These are phyloP conservation scores for Epizoanthus rinbou DNA, from an alignment of 92 coral and sea anemone genomes.

Conservation along the genomic window DNA sequence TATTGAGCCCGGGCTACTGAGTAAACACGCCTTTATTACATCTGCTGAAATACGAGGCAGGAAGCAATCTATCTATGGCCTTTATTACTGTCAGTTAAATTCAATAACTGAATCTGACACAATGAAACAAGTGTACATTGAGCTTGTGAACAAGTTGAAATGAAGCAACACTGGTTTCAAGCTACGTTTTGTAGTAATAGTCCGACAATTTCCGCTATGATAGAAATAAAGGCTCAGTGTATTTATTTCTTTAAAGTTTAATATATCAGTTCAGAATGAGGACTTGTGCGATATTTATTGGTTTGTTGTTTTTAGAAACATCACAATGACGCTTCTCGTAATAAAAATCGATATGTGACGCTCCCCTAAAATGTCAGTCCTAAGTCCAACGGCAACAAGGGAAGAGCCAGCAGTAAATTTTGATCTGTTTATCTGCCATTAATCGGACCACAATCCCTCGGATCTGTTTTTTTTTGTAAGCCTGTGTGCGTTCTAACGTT, in stretches of 20 bases:
- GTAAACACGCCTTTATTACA: no score
- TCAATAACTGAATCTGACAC: no score
- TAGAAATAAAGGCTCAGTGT: not conserved
- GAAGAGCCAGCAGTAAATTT: conserved; percentile 23
- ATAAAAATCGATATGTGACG: no score
- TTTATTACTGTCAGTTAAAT: no score
- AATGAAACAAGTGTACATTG: no score
- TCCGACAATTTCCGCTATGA: not conserved
- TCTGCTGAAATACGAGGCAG: no score
- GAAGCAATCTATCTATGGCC: no score
- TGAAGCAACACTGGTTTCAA: no score
- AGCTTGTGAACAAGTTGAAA: no score
- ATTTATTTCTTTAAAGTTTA: not conserved
- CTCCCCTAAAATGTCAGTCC: not conserved
- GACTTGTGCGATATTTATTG: conserved; percentile 1
- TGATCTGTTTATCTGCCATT: conserved; percentile 4
- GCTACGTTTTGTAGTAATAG: no score
- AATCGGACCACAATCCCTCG: conserved; percentile 10
- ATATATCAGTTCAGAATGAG: not conserved
- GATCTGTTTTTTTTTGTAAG: conserved; percentile 15
- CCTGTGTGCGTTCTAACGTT: conserved; percentile 24
- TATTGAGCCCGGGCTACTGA: no score
- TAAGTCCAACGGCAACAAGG: conserved; percentile 22
- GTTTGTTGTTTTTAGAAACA: conserved; percentile 15
- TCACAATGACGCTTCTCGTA: not conserved